phyloP scores from a whole-genome alignment of 2,113 vertebrate genomes.

The Apteryx mantelli region DNA sequence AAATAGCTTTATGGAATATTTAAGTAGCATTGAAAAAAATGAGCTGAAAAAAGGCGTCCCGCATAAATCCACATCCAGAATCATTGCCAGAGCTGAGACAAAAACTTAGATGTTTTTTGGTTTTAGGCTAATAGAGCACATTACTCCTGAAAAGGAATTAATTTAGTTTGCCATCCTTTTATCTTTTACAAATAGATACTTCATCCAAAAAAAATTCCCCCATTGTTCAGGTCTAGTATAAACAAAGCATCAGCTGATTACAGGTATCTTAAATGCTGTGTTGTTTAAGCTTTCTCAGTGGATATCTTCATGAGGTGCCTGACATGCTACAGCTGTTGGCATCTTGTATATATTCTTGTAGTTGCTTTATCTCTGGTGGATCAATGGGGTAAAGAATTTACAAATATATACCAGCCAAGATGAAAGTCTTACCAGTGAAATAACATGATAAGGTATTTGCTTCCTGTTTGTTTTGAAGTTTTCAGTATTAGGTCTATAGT shows the following conservation, averaged over 20 bases:
- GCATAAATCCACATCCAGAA: neutral
- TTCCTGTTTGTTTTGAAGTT: neutral
- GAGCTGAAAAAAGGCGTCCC: neutral
- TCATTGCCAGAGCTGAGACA: neutral
- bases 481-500: neutral
- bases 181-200: constrained; percentile 1
- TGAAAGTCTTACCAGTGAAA: neutral
- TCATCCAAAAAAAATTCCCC: constrained; percentile 19
- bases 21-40: neutral
- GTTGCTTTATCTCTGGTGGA: neutral
- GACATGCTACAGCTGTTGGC: rapidly evolving
- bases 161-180: constrained; percentile 34
- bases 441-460: neutral
- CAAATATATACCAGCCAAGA: neutral
- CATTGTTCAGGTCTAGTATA: neutral
- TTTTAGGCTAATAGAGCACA: neutral
- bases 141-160: neutral
- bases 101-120: neutral
- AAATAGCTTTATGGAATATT: neutral
- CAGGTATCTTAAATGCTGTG: rapidly evolving
- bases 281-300: neutral
- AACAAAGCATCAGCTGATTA: constrained; percentile 11
- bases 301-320: neutral
- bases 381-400: neutral
- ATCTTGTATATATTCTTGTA: rapidly evolving